Percentiles rank a stretch among this genome's conserved stretches.
Conservation (phyloP, 2,888 invertebrate species). For the Metellina segmentata region DNA sequence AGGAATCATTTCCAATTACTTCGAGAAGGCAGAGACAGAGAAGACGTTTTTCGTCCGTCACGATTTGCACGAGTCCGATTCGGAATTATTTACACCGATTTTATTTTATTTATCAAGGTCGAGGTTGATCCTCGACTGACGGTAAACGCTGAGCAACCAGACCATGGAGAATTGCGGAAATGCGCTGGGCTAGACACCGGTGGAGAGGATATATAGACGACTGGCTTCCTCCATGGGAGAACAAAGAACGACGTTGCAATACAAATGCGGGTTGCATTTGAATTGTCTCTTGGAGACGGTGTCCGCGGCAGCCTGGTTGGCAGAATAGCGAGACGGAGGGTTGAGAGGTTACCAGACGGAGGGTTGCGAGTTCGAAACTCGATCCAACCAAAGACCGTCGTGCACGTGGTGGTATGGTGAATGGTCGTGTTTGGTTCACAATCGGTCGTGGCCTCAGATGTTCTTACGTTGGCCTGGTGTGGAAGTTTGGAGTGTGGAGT, state of each 20-base stretch:
- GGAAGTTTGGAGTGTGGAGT: no score
- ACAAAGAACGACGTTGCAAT: not conserved
- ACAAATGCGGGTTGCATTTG: not conserved
- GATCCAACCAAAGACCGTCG: no score
- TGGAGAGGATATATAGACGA: slow-evolving; percentile 40
- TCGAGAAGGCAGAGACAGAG: not conserved
- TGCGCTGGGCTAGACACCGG: slow-evolving; percentile 44
- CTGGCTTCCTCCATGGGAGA: not conserved
- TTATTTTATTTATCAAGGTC: slow-evolving; percentile 49
- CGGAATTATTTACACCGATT: not conserved
- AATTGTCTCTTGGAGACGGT: not conserved
- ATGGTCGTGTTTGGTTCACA: no score
- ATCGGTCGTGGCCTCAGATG: no score
- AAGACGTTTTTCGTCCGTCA: not conserved
- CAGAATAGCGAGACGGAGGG: not conserved
- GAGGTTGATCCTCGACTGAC: not conserved
- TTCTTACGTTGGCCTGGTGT: no score
- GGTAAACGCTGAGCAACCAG: slow-evolving; percentile 45
- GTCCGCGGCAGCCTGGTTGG: not conserved
- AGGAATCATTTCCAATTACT: no score
- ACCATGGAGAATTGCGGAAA: slow-evolving; percentile 67
- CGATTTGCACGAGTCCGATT: not conserved
- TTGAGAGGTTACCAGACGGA: not conserved
- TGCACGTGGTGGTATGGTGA: no score
- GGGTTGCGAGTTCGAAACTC: not conserved